Conservation (phyloP, 2,888 invertebrate genomes). For the Dioctria linearis region DNA sequence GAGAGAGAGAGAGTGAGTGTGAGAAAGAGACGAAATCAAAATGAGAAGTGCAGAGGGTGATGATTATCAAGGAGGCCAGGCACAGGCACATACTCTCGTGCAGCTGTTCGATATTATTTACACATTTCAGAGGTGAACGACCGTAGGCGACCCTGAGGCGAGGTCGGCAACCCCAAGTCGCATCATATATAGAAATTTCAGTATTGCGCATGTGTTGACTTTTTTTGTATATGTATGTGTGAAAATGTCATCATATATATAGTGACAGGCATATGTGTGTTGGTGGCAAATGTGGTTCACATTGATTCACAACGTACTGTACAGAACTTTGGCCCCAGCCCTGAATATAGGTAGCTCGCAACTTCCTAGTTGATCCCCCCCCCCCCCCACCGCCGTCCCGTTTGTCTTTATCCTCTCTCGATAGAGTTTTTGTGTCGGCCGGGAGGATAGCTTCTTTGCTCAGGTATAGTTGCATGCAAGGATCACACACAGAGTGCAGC, state of each 20-base stretch:
- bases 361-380: constrained; percentile 46
- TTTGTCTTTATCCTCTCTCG: too few relatives aligned
- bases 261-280: constrained; percentile 16
- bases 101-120: constrained; percentile 59
- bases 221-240: constrained; percentile 1
- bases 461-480: too few relatives aligned
- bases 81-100: constrained; percentile 46
- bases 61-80: constrained; percentile 22
- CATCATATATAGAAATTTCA: constrained; percentile 25
- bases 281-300: constrained; percentile 37
- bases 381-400: too few relatives aligned
- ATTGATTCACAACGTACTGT: constrained; percentile 41
- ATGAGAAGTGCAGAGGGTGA: constrained; percentile 3
- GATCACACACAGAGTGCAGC: not conserved
- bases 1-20: too few relatives aligned
- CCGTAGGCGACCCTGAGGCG: constrained; percentile 71
- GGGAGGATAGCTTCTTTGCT: too few relatives aligned
- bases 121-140: constrained; percentile 66
- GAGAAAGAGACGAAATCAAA: not conserved
- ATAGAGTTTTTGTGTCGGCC: too few relatives aligned
- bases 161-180: constrained; percentile 70
- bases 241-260: not conserved
- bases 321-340: constrained; percentile 50
- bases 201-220: constrained; percentile 46
- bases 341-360: constrained; percentile 32